Base-by-base conservation (phyloP, 2,888 invertebrate genomes). In the Ormyrus labotus region DNA sequence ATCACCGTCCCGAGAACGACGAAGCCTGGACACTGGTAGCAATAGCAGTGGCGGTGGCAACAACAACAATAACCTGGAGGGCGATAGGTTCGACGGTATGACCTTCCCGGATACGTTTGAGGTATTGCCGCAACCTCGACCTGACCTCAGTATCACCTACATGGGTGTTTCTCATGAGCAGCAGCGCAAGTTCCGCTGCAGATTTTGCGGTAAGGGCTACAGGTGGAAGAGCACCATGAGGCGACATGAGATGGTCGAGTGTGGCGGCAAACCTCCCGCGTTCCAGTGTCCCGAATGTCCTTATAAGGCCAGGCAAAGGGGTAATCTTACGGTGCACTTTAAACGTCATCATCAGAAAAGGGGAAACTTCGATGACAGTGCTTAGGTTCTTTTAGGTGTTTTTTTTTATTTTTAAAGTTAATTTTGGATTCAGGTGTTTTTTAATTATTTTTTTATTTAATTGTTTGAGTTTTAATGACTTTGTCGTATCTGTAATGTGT, bases 141-240 rank as follows among this genome's bases (percentile, higher is more conserved):
- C 72, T 9, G 91, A 91, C 75, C 84, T 89, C 47, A 91, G 90
- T 83, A 86, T 87, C 80, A 90, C 91, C 63, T 91, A 91, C 85
- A 92, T 92, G 87, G 91, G 90, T 50, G 92, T 92, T 63, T 90
- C 92, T 67, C 87, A 93, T 88, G 93, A 93, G 86, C 92, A 93
- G 51, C 91, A 91, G 85, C 91, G 93, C 5, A 94, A 94, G 88
- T 96, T 96, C 91, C 94, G 95, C 69, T 96, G 96, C 88, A 93
- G 95, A 71, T 96, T 96, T 89, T 96, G 96, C 91, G 96, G 96
- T 83, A 96, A 96, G 91, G 93, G 95, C 84, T 96, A 96, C 91
- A 94, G 96, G 86, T 96, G 96, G 96, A 96, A 96, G 91, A 96
- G 96, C 70, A 96, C 96, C 81, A 92, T 96, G 92, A 93, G 95